These are phyloP conservation scores for Gambusia holbrooki DNA, from an alignment of 2,113 vertebrate genomes.

Conservation along the genomic window DNA sequence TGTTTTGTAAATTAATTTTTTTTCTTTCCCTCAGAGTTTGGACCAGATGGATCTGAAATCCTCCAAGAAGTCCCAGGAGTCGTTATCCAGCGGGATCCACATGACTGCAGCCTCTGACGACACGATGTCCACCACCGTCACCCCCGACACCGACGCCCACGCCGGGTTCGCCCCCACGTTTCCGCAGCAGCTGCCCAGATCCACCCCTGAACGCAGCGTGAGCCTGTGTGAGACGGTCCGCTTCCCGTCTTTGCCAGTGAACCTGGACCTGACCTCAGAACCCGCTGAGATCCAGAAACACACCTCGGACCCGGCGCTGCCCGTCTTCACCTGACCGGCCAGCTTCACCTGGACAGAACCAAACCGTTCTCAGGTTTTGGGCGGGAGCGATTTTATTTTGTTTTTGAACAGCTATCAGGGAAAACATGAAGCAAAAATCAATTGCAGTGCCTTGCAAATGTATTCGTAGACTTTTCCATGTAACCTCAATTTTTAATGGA, in stretches of 20 bases:
- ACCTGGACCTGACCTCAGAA: constrained; percentile 80
- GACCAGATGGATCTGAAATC: constrained; percentile 74
- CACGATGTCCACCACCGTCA: constrained; percentile 58
- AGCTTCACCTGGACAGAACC: constrained; percentile 1
- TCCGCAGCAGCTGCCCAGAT: constrained; percentile 35
- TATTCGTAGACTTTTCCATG: not conserved
- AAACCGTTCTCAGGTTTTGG: constrained; percentile 1
- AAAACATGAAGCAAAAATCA: constrained; percentile 6
- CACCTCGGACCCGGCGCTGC: constrained; percentile 87
- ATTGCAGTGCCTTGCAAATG: not conserved
- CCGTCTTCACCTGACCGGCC: constrained; percentile 73
- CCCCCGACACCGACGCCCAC: constrained; percentile 73
- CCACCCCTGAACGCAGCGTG: constrained; percentile 65
- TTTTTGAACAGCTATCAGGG: constrained; percentile 1
- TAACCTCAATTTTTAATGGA: not conserved
- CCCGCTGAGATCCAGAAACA: constrained; percentile 86
- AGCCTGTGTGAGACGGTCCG: constrained; percentile 71
- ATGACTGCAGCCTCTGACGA: constrained; percentile 71
- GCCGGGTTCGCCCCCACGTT: constrained; percentile 35
- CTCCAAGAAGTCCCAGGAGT: constrained; percentile 78
- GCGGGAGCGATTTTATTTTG: not conserved
- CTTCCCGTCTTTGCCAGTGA: constrained; percentile 89
- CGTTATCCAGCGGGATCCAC: constrained; percentile 77
- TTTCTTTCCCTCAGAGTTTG: constrained; percentile 43
- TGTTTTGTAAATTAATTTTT: not conserved